Evolutionary conservation across 2,797 vertebrate species (phyloP).

Genomic region (Sciurus carolinensis): DNA sequence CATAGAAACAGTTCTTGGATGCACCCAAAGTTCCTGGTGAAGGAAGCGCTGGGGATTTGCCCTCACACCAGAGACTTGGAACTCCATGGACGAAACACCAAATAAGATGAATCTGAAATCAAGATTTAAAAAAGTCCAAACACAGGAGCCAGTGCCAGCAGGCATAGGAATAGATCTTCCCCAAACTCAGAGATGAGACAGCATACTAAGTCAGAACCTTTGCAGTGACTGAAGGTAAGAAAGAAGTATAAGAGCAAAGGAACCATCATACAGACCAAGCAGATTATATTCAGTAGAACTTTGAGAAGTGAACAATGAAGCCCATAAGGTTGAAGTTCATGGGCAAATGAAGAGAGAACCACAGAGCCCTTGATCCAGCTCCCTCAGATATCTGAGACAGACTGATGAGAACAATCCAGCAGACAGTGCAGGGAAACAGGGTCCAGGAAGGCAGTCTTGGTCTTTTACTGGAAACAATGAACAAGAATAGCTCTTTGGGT

Average conservation of each 20-base stretch:
- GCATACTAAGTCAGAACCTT: not conserved
- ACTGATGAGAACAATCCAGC: not conserved
- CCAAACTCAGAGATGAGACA: not conserved
- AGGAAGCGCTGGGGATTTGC: not conserved
- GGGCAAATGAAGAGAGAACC: not conserved
- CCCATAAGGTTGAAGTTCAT: not conserved
- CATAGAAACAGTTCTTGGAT: not conserved
- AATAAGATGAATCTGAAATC: not conserved
- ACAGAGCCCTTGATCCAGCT: not conserved
- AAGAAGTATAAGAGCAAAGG: not conserved
- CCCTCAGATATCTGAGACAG: not conserved
- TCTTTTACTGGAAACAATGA: not conserved
- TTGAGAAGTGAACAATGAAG: not conserved
- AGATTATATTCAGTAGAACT: not conserved
- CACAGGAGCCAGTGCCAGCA: not conserved
- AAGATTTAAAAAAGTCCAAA: not conserved
- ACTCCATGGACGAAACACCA: not conserved
- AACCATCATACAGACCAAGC: not conserved
- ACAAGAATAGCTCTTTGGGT: not conserved
- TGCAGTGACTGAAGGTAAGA: not conserved
- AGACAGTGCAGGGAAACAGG: not conserved
- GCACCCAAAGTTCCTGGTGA: not conserved
- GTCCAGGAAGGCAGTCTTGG: not conserved
- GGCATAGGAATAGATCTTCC: not conserved
- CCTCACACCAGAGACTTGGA: not conserved